A percentile compares a stretch with the other conserved stretches of the same genome.
phyloP scores from a whole-genome alignment of 1,140 invertebrate species.

The Euura saliciscinereae region DNA sequence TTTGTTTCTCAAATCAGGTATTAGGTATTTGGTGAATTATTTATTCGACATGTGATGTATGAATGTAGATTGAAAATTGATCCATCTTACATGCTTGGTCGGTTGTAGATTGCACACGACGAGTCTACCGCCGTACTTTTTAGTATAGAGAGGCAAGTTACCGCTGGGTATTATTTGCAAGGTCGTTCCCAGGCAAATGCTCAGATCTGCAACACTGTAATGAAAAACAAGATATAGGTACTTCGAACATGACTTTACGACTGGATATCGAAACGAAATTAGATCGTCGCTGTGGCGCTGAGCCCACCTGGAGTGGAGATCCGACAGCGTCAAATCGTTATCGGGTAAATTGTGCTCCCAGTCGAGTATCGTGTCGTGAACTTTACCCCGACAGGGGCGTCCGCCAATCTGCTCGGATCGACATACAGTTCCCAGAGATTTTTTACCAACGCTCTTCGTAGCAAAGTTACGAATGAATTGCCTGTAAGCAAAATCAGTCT shows the following conservation, averaged over 20 bases:
- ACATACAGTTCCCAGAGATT: slow-evolving; percentile 81
- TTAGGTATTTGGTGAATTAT: slow-evolving; percentile 14
- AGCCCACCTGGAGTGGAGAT: slow-evolving; percentile 84
- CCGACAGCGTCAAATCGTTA: slow-evolving; percentile 84
- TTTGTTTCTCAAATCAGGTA: too few relatives aligned
- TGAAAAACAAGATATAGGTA: slow-evolving; percentile 14
- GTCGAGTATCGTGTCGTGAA: slow-evolving; percentile 95
- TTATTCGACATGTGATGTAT: background rate
- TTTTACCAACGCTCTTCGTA: slow-evolving; percentile 90
- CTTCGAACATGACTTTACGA: slow-evolving; percentile 21
- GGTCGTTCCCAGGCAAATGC: slow-evolving; percentile 94
- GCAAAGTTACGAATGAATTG: slow-evolving; percentile 83
- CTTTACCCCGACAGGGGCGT: slow-evolving; percentile 81
- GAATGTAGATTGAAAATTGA: background rate
- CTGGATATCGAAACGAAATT: slow-evolving; percentile 22
- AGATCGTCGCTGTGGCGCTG: slow-evolving; percentile 4
- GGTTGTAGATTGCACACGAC: slow-evolving; percentile 97
- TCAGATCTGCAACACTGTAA: slow-evolving; percentile 85
- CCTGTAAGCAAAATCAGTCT: slow-evolving; percentile 57
- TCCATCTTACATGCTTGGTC: slow-evolving; percentile 87
- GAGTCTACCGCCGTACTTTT: slow-evolving; percentile 87
- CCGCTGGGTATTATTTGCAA: slow-evolving; percentile 97
- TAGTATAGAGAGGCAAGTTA: slow-evolving; percentile 87
- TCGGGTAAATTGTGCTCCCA: slow-evolving; percentile 97
- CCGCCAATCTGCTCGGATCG: slow-evolving; percentile 66